phyloP scores from a whole-genome alignment of 2,113 vertebrate genomes.

The Brachirus orientalis region DNA sequence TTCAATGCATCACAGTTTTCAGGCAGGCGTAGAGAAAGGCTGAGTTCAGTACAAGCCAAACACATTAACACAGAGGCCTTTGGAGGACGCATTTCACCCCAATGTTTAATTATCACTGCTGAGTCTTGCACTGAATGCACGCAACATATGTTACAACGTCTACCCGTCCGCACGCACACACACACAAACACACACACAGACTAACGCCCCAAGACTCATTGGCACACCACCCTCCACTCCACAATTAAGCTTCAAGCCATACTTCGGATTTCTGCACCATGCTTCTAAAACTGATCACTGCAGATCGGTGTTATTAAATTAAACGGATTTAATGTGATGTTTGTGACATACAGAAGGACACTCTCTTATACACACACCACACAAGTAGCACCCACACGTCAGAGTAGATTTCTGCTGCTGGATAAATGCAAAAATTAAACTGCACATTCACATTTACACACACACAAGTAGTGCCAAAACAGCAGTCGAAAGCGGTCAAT shows the following conservation, averaged over 20 bases:
- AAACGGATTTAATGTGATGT: slow-evolving; percentile 70
- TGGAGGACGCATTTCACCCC: slow-evolving; percentile 69
- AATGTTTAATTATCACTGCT: slow-evolving; percentile 68
- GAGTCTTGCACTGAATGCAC: slow-evolving; percentile 60
- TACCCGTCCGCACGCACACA: neutral
- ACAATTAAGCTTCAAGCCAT: slow-evolving; percentile 70
- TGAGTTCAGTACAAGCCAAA: slow-evolving; percentile 73
- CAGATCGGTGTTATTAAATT: slow-evolving; percentile 59
- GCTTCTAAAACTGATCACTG: slow-evolving; percentile 65
- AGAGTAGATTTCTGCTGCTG: slow-evolving; percentile 30
- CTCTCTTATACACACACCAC: neutral
- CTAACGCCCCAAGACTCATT: slow-evolving; percentile 46
- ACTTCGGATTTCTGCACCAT: slow-evolving; percentile 61
- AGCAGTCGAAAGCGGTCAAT: slow-evolving; percentile 24
- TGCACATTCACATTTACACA: neutral
- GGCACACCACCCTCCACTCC: slow-evolving; percentile 58
- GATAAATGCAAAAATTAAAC: slow-evolving; percentile 35
- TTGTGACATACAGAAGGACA: slow-evolving; percentile 40
- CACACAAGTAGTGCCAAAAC: neutral
- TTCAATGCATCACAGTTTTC: slow-evolving; percentile 22
- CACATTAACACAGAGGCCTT: slow-evolving; percentile 73
- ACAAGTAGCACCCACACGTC: slow-evolving; percentile 5
- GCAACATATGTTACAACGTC: slow-evolving; percentile 70
- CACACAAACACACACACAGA: neutral
- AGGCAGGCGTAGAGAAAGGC: slow-evolving; percentile 55